phyloP scores from a whole-genome alignment of 2,113 vertebrate species.

The Benitochromis conjunctus region DNA sequence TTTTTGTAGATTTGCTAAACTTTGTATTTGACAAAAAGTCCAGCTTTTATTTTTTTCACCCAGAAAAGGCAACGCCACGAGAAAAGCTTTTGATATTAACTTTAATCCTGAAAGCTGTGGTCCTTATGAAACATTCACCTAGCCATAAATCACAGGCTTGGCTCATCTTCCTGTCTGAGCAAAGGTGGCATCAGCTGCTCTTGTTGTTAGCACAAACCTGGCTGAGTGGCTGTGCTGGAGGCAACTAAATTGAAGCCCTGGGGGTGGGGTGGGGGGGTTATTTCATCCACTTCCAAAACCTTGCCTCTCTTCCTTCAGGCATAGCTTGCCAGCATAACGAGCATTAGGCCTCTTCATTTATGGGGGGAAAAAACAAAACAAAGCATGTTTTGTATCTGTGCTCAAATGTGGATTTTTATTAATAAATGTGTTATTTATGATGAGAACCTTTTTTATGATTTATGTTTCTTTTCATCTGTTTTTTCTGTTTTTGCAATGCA shows the following conservation, averaged over 20 bases:
- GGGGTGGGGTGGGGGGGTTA: not conserved
- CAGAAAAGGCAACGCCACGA: not conserved
- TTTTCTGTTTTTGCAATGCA: not conserved
- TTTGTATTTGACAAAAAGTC: not conserved
- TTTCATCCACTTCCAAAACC: constrained; percentile 53
- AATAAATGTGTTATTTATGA: not conserved
- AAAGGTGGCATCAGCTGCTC: constrained; percentile 42
- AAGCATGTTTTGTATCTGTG: not conserved
- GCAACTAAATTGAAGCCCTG: constrained; percentile 22
- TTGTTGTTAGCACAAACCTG: constrained; percentile 19
- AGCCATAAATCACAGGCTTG: not conserved
- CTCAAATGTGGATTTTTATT: not conserved
- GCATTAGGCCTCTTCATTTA: not conserved
- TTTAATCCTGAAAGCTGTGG: not conserved
- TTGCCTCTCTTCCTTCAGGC: constrained; percentile 14
- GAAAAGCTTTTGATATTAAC: not conserved
- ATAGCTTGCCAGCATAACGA: constrained; percentile 1
- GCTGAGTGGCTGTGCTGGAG: constrained; percentile 21
- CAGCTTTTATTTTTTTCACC: not conserved
- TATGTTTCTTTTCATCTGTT: not conserved
- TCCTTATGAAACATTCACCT: not conserved
- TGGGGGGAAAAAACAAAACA: not conserved
- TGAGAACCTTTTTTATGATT: not conserved
- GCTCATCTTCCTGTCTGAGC: not conserved
- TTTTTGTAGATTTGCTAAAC: not conserved